A percentile compares a stretch with the other conserved stretches of the same genome.
phyloP scores from a whole-genome alignment of 2,113 vertebrate species.

The Oryzias javanicus region DNA sequence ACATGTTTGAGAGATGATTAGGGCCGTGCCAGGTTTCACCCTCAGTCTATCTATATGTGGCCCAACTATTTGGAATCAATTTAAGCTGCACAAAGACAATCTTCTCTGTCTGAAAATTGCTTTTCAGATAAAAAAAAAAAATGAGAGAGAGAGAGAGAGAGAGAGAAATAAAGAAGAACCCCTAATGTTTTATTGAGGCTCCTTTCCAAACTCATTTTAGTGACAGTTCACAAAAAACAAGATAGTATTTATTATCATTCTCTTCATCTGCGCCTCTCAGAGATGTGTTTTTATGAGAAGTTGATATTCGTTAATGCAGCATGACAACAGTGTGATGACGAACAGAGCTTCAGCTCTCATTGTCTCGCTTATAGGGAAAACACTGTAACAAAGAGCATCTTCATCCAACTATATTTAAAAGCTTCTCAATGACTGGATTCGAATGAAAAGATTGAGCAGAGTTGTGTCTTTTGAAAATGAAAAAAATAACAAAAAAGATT shows the following conservation, averaged over 20 bases:
- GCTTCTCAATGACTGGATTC: background rate
- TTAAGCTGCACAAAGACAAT: constrained; percentile 42
- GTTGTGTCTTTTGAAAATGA: constrained; percentile 19
- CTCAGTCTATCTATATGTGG: constrained; percentile 22
- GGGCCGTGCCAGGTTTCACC: constrained; percentile 29
- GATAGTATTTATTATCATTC: too few relatives aligned
- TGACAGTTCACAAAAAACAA: too few relatives aligned
- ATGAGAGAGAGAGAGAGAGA: background rate
- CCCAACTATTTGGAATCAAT: constrained; percentile 28
- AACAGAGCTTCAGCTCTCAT: too few relatives aligned
- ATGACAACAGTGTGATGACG: too few relatives aligned
- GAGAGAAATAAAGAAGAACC: background rate
- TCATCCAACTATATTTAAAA: constrained; percentile 13
- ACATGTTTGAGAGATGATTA: constrained; percentile 38
- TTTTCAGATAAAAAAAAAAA: constrained; percentile 22
- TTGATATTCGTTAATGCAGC: too few relatives aligned
- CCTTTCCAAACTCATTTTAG: too few relatives aligned
- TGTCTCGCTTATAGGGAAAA: background rate
- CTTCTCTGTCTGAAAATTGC: constrained; percentile 17
- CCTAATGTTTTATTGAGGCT: background rate
- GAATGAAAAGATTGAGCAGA: constrained; percentile 19
- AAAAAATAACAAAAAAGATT: background rate
- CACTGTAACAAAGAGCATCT: background rate
- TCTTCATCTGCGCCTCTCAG: too few relatives aligned
- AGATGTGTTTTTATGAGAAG: too few relatives aligned